Base-by-base conservation (phyloP, 1,140 invertebrate species). In the Conus betulinus region DNA sequence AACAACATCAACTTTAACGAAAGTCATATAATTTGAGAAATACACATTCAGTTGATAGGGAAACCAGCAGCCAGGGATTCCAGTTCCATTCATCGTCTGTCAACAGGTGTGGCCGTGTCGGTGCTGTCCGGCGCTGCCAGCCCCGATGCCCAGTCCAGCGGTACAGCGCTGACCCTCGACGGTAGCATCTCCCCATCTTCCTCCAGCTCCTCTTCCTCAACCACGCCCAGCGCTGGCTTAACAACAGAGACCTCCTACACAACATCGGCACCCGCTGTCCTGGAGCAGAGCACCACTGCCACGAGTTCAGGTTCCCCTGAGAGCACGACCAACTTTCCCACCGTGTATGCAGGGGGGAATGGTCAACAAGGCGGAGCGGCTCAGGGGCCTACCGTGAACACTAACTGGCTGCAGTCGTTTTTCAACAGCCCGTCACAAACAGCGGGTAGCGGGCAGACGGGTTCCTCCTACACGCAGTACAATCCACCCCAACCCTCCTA, bases 381-480 rank as follows among this genome's bases (percentile, higher is more conserved):
- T 71, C 23, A 20, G 67, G 60, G 13, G 23, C 79, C 79, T 51
- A 81, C 17, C 79, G 52, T 81, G 39, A 81, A 81, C 51, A 52
- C 27, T 13, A 81, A 81, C 79, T 81, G 79, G 79, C 20, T 81
- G 13, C 13, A 81, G 79, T 53, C 79, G 79, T 81, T 81, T 20
- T 81, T 81, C 79, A 81, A 81, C 51, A 23, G 17, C 23, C 79
- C 79, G 4, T 10, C 8, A 13, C 27, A 39, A 55, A 23, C 79
- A 51, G 51, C 79, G 51, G 17, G 15, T 10, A 39, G 11, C 25
- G 20, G 11, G 11, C 76, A 78, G 25, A 39, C 39, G 2, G 27
- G 39, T 6, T 13, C 76, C 27, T 78, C 39, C 10, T 71, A 71
- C 76, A 39, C 39, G 25, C 76, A 78, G 76, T 11, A 78, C 25